Evolutionary conservation across 2,888 invertebrate species (phyloP).

Genomic region (Macropis europaea): DNA sequence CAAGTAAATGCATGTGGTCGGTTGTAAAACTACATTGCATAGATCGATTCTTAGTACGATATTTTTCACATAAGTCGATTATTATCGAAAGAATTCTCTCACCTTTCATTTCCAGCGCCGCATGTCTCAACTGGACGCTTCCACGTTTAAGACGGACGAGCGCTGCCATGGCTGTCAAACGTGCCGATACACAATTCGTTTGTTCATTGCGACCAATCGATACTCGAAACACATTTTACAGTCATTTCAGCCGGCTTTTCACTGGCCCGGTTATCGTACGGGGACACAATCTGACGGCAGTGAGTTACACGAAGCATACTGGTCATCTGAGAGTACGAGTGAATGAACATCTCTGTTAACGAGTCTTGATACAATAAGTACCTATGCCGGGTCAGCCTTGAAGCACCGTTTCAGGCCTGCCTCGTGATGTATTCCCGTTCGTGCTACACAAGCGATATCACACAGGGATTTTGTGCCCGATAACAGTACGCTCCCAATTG

Average conservation of each 20-base stretch:
- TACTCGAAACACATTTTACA: slow-evolving; percentile 55
- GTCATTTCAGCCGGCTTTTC: not conserved
- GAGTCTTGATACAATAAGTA: slow-evolving; percentile 80
- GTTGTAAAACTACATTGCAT: no score
- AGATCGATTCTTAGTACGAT: no score
- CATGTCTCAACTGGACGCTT: slow-evolving; percentile 82
- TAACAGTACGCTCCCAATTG: slow-evolving; percentile 7
- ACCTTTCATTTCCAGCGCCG: slow-evolving; percentile 83
- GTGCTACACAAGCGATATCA: slow-evolving; percentile 34
- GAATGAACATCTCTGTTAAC: slow-evolving; percentile 74
- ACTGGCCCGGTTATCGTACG: slow-evolving; percentile 11
- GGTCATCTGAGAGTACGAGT: slow-evolving; percentile 57
- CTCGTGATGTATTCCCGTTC: slow-evolving; percentile 50
- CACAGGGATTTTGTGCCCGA: slow-evolving; percentile 13
- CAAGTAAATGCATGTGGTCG: no score
- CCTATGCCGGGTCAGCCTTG: slow-evolving; percentile 76
- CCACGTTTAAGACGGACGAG: slow-evolving; percentile 80
- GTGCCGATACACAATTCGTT: slow-evolving; percentile 27
- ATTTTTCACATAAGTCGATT: no score
- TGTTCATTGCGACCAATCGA: slow-evolving; percentile 42
- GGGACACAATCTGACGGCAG: slow-evolving; percentile 49
- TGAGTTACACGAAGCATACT: slow-evolving; percentile 58
- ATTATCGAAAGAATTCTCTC: slow-evolving; percentile 7
- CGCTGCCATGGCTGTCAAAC: slow-evolving; percentile 73
- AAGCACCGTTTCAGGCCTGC: slow-evolving; percentile 67